Conservation (phyloP, 2,113 vertebrate genomes). For the Prunella himalayana region DNA sequence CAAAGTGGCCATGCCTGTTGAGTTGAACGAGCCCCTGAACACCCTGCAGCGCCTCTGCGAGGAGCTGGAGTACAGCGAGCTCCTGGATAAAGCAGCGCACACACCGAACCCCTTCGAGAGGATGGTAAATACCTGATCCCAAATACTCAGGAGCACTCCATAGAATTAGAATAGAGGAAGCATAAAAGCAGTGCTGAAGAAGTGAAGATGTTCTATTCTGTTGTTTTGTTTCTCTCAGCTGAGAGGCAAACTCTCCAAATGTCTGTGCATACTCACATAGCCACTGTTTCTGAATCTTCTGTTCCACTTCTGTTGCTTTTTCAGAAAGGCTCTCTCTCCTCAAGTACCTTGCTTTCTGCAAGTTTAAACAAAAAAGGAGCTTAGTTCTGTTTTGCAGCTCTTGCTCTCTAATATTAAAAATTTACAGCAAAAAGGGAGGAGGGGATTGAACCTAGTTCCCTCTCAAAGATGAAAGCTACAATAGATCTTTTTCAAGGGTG, state of each 20-base stretch:
- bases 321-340: neutral
- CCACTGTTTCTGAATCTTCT: neutral
- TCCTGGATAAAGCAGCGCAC: conserved; percentile 84
- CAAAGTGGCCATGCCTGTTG: conserved; percentile 96
- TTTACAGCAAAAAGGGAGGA: neutral
- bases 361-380: neutral
- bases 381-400: neutral
- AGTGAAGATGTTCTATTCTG: neutral
- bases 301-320: neutral
- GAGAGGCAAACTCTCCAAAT: neutral
- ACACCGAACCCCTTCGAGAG: conserved; percentile 80
- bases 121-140: conserved; percentile 79
- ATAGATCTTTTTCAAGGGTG: neutral
- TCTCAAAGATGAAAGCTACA: neutral
- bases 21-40: conserved; percentile 93
- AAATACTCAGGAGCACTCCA: neutral
- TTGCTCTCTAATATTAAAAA: neutral
- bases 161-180: neutral
- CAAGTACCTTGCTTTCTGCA: neutral
- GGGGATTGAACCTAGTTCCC: neutral
- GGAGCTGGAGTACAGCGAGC: conserved; percentile 96
- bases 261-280: neutral
- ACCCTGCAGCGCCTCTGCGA: conserved; percentile 94
- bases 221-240: neutral
- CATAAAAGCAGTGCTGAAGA: neutral